Percentiles rank a stretch among this genome's conserved stretches.
These are phyloP conservation scores for Somateria mollissima DNA, from an alignment of 2,797 vertebrate genomes.

Conservation along the genomic window DNA sequence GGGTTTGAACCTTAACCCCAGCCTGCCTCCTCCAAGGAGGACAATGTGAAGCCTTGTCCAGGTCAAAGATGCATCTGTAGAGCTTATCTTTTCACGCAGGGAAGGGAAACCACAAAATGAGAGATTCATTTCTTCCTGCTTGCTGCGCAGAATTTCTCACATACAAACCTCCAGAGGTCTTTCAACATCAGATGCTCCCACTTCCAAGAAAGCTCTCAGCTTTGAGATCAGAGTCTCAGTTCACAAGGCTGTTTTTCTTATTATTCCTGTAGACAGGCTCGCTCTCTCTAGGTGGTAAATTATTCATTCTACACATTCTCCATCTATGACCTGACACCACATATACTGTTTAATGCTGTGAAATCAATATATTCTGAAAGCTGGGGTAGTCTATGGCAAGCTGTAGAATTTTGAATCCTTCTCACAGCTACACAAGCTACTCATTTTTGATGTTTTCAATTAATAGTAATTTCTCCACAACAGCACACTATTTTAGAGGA, in stretches of 20 bases:
- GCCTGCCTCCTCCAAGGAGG: neutral
- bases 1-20: neutral
- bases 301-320: conserved; percentile 2
- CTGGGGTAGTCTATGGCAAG: neutral
- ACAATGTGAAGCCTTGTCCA: neutral
- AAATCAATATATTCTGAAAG: conserved; percentile 41
- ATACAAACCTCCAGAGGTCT: neutral
- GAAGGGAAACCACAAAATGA: neutral
- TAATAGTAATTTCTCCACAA: neutral
- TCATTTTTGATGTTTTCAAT: neutral
- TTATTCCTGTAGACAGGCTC: neutral
- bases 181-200: neutral
- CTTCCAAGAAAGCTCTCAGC: neutral
- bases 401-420: neutral
- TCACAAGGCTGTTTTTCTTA: neutral
- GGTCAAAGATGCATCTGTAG: neutral
- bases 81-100: neutral
- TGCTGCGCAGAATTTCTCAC: neutral
- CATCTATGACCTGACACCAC: neutral
- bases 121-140: neutral
- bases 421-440: neutral
- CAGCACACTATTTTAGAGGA: neutral
- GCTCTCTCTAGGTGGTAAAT: conserved; percentile 10
- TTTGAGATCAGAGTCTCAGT: neutral
- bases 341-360: neutral